Base-by-base conservation (phyloP, 2,888 invertebrate species). In the Molanna angustata region DNA sequence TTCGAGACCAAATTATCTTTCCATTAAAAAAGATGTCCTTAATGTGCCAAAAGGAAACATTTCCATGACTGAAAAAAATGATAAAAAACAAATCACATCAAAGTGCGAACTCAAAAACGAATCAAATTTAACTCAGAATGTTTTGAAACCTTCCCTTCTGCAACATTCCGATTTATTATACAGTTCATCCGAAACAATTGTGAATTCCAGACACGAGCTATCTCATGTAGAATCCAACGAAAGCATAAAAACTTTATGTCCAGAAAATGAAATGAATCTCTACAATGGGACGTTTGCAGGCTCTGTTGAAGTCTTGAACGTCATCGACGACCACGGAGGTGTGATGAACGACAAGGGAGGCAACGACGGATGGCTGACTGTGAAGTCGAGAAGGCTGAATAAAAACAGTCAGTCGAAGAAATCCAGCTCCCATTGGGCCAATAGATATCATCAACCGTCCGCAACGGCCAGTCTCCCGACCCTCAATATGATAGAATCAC, bases 321-420 rank as follows among this genome's bases (percentile, higher is more conserved):
- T 76, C 21, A 71, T 74, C 57, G 65, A 65, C 46, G 64, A 62
- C 22, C 71, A 73, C 58, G 65, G 64, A 41, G 64, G 61, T 7
- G 35, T 44, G 54, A 72, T 70, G 53, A 70, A 63, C 44, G 72
- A 76, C 56, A 71, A 57, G 50, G 54, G 57, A 21, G 67, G 67
- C 16, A 65, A 80, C 33, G 90, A 90, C 61, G 95, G 94, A 1
- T 95, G 94, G 95, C 80, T 93, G 58, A 94, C 90, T 0, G 95
- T 95, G 0, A 86, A 90, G 63, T 85, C 87, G 41, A 80, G 86
- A 32, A 76, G 90, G 19, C 69, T 80, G 37, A 80, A 68, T 59
- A 71, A 76, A 61, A 72, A 75, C 11, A 76, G 77, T 62, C 79
- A 80, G 11, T 71, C 75, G 63, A 77, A 76, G 59, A 78, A 85